Evolutionary conservation across 1,140 invertebrate genomes (phyloP).

Genomic region (Drosophila repleta): DNA sequence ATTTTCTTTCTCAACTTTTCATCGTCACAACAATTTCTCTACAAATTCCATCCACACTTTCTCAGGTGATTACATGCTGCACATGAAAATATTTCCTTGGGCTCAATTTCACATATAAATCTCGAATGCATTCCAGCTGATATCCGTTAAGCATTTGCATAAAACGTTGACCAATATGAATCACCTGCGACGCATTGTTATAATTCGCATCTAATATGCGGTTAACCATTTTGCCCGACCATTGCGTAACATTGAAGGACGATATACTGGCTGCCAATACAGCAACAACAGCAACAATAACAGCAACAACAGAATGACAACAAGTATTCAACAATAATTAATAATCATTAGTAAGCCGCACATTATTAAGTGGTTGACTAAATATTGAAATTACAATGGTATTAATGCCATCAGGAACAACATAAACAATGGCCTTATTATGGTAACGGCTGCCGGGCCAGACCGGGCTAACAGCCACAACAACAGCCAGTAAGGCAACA

Average conservation of each 20-base stretch:
- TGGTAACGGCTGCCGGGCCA: constrained; percentile 48
- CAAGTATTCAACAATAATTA: constrained; percentile 74
- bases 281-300: constrained; percentile 4
- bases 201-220: constrained; percentile 65
- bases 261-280: constrained; percentile 8
- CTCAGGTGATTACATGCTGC: neutral
- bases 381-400: constrained; percentile 79
- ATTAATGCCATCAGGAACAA: constrained; percentile 73
- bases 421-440: constrained; percentile 77
- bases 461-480: constrained; percentile 15
- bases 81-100: neutral
- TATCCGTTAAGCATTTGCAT: constrained; percentile 29
- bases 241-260: constrained; percentile 5
- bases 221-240: constrained; percentile 54
- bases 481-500: constrained; percentile 31
- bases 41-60: no score
- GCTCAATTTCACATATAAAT: constrained; percentile 23
- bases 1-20: no score
- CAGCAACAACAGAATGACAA: constrained; percentile 40
- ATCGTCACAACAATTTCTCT: no score
- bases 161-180: constrained; percentile 26
- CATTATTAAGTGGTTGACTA: constrained; percentile 80
- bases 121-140: constrained; percentile 10
- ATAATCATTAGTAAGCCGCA: constrained; percentile 80
- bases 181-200: constrained; percentile 42